Percentiles rank a stretch among this genome's conserved stretches.
phyloP scores from a whole-genome alignment of 1,140 invertebrate species.

The Cydia strobilella region DNA sequence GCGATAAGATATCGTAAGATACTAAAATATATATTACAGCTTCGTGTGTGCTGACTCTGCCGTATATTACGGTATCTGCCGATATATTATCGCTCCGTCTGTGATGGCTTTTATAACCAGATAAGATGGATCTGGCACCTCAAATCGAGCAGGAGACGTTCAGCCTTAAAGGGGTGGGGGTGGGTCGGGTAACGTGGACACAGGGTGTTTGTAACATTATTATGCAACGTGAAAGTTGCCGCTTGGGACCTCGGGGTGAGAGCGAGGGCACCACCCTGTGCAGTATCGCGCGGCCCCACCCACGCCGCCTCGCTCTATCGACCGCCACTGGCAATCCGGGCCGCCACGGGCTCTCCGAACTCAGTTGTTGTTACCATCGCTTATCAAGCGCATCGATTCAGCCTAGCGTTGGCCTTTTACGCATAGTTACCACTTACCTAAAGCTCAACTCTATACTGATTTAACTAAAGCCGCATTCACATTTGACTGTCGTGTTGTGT shows the following conservation, averaged over 20 bases:
- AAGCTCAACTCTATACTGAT: not conserved
- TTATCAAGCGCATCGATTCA: not conserved
- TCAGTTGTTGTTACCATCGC: conserved; percentile 19
- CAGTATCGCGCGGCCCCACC: conserved; percentile 76
- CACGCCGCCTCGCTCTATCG: conserved; percentile 73
- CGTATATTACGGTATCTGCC: too few relatives aligned
- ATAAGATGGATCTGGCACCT: conserved; percentile 22
- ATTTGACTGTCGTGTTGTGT: too few relatives aligned
- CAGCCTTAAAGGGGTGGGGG: conserved; percentile 1
- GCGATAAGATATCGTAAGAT: too few relatives aligned
- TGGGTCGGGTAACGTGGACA: conserved; percentile 34
- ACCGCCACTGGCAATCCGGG: conserved; percentile 70
- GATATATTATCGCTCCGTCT: too few relatives aligned
- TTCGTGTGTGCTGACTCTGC: too few relatives aligned
- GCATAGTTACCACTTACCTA: not conserved
- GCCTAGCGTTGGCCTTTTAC: not conserved
- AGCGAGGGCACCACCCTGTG: conserved; percentile 63
- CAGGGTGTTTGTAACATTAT: conserved; percentile 59
- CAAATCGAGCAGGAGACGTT: conserved; percentile 31
- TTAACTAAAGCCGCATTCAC: too few relatives aligned
- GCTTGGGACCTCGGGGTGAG: conserved; percentile 54
- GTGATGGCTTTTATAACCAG: too few relatives aligned
- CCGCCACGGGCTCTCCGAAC: conserved; percentile 56
- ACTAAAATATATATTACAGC: too few relatives aligned
- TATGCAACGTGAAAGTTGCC: conserved; percentile 65